phyloP scores from a whole-genome alignment of 2,113 vertebrate species.

The Oreocharis arfaki region DNA sequence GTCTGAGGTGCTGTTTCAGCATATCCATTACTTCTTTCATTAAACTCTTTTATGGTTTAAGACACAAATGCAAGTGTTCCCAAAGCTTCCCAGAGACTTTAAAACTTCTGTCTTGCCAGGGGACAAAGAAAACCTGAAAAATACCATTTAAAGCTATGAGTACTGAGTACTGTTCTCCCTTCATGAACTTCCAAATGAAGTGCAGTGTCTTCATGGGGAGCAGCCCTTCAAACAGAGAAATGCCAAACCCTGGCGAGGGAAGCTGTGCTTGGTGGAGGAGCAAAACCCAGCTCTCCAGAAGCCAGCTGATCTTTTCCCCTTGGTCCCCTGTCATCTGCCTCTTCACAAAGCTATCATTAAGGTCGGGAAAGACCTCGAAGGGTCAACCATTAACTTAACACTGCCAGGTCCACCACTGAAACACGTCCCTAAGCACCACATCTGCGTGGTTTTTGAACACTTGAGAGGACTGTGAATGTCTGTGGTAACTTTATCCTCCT shows the following conservation, averaged over 20 bases:
- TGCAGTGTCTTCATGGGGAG: neutral
- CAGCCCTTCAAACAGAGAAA: neutral
- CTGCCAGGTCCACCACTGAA: neutral
- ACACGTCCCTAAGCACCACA: neutral
- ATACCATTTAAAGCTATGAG: neutral
- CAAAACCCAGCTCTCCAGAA: neutral
- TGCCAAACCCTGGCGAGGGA: neutral
- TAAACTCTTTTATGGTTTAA: neutral
- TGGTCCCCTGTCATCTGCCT: neutral
- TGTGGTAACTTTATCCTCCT: neutral
- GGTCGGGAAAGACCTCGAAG: neutral
- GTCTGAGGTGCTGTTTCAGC: neutral
- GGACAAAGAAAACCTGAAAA: neutral
- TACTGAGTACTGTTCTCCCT: neutral
- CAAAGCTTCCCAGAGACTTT: neutral
- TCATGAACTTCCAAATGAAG: neutral
- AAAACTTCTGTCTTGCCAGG: neutral
- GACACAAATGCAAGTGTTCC: neutral
- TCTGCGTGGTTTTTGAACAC: rapidly evolving
- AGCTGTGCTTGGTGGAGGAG: neutral
- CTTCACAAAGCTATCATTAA: neutral
- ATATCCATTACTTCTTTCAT: neutral
- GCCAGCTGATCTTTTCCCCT: neutral
- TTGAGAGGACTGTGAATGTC: neutral
- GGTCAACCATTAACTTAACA: neutral